Conservation (phyloP, 2,888 invertebrate genomes). For the Electrophaes corylata region DNA sequence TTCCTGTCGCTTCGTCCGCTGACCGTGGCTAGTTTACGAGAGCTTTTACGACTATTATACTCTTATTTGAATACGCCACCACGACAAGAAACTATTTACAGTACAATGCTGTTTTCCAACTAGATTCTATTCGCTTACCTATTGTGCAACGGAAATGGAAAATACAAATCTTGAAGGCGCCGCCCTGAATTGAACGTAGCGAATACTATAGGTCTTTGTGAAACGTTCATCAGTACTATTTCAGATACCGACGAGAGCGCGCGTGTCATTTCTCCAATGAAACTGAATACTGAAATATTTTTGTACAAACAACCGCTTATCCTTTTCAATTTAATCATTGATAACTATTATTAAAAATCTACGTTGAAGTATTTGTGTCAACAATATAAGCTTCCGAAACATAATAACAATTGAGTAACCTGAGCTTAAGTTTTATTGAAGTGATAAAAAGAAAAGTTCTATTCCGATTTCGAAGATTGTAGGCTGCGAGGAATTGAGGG, state of each 20-base stretch:
- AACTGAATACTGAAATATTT: not conserved
- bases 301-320: not conserved
- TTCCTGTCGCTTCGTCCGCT: conserved; percentile 55
- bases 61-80: conserved; percentile 32
- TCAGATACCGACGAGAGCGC: conserved; percentile 55
- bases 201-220: conserved; percentile 33
- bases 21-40: conserved; percentile 59
- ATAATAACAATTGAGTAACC: not conserved
- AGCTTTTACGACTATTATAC: conserved; percentile 57
- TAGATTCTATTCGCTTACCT: not conserved
- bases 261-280: conserved; percentile 43
- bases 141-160: conserved; percentile 50
- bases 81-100: conserved; percentile 26
- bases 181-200: conserved; percentile 39
- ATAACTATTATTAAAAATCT: not conserved
- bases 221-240: conserved; percentile 65
- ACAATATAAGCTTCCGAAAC: not conserved
- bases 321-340: not conserved
- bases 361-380: not conserved
- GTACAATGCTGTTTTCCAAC: conserved; percentile 40
- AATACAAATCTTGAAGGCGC: conserved; percentile 36
- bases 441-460: not conserved
- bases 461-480: not conserved
- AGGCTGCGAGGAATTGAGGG: not conserved
- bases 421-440: not conserved